Base-by-base conservation (phyloP, 2,888 invertebrate genomes). In the Diogma glabrata region DNA sequence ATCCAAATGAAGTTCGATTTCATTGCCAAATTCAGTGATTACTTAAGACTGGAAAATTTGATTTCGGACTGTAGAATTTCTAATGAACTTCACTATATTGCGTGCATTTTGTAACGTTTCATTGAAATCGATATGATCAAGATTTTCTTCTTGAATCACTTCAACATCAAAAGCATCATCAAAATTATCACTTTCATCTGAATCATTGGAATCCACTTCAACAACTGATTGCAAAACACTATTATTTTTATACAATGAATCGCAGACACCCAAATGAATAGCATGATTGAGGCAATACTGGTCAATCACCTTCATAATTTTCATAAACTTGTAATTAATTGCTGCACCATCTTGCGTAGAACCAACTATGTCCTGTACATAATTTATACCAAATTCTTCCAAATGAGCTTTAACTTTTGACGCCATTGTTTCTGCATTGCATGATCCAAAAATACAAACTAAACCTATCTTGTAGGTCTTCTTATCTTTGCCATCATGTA, bases 91-190 rank as follows among this genome's bases (percentile, higher is more conserved):
- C 19, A 40, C 40, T 19, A 40, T 20, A 19, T 19, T 4, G 3
- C 40, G 40, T 40, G 40, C 36, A 36, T 14, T 36, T 36, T 36
- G 14, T 36, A 36, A 36, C 36, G 36, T 36, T 36, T 36, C 36
- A 36, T 36, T 36, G 36, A 36, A 14, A 7, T 7, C 9, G 36
- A 14, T 36, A 16, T n/a, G n/a, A n/a, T n/a, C n/a, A n/a, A n/a
- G n/a, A n/a, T n/a, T n/a, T n/a, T n/a, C n/a, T n/a, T n/a, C n/a
- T n/a, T n/a, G n/a, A n/a, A n/a, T n/a, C n/a, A n/a, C n/a, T n/a
- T n/a, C n/a, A n/a, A n/a, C n/a, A n/a, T n/a, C n/a, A n/a, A n/a
- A n/a, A n/a, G n/a, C n/a, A n/a, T n/a, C n/a, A n/a, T 36, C 9
- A 7, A 33, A 33, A 33, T 33, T 33, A 33, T 33, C 33, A 33